Percentiles rank a stretch among this genome's conserved stretches.
Conservation (phyloP, 2,888 invertebrate species). For the Nomada goodeniana region DNA sequence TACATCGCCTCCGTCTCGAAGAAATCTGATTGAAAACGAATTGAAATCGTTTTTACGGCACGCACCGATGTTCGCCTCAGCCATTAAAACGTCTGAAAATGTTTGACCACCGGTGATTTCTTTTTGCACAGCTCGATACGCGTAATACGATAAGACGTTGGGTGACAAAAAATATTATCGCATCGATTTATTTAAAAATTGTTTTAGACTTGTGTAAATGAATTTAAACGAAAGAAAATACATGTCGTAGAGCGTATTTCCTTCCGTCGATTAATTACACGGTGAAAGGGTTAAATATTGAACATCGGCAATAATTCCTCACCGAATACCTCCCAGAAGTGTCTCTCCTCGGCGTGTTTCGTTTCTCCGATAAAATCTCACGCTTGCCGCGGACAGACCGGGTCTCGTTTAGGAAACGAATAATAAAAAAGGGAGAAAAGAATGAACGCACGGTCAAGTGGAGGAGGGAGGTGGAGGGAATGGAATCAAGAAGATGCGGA, state of each 20-base stretch:
- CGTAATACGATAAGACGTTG: too few relatives aligned
- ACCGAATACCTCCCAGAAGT: constrained; percentile 16
- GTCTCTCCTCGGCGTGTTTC: neutral
- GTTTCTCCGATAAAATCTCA: constrained; percentile 23
- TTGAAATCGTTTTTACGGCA: neutral
- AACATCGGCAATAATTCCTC: constrained; percentile 21
- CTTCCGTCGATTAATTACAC: constrained; percentile 2
- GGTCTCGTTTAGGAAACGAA: constrained; percentile 17
- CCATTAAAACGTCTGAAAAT: too few relatives aligned
- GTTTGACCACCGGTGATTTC: neutral
- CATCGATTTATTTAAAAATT: too few relatives aligned
- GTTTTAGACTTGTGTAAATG: too few relatives aligned
- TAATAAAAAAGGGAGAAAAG: neutral
- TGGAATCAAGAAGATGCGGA: neutral
- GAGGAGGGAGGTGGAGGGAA: too few relatives aligned
- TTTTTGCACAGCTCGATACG: neutral
- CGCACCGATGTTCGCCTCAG: neutral
- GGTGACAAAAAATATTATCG: too few relatives aligned
- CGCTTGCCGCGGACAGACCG: neutral
- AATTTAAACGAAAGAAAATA: too few relatives aligned
- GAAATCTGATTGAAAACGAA: neutral
- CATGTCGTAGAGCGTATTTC: too few relatives aligned
- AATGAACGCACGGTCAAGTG: neutral
- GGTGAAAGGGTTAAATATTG: neutral
- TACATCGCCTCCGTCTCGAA: neutral